Base-by-base conservation (phyloP, 53 echinoderm and acorn worm genomes). In the Temnopleurus reevesii region DNA sequence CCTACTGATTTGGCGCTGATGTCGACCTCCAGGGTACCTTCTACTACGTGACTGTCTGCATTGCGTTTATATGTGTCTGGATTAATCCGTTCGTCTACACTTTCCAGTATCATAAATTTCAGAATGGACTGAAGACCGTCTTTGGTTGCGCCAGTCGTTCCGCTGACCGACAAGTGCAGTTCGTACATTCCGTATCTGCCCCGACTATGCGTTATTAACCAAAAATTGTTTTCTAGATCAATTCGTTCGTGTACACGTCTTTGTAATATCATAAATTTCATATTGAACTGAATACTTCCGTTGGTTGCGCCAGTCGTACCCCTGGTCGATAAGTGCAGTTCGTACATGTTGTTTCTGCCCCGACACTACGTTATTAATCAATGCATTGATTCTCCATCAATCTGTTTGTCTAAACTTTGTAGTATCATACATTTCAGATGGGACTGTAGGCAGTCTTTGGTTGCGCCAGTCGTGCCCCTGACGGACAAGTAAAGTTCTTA, bases 21-120 rank as follows among this genome's bases (percentile, higher is more conserved):
- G 59, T 90, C 1, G 86, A 90, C 28, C 27, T 76, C 8, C 54
- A 89, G 21, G 77, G 81, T 36, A 36, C 23, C 5, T 55, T 92
- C 6, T 94, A 88, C 77, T 59, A 56, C 30, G 21, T 81, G 19
- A 90, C 92, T 12, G 77, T 94, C 43, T 64, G 86, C 77, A 56
- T 81, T 38, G 90, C 92, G 2, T 81, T 92, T 59, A 35, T 86
- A 5, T 92, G 90, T 54, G 90, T 92, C 58, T 92, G 92, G 61
- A 86, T 90, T n/a, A 94, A 94, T 77, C 94, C 94, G 12, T 90
- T 94, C 43, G 77, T 94, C 34, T 94, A 94, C 45, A 57, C 92
- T 3, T 87, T 92, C 5, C 91, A 92, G 80, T 91, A 90, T 34
- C 59, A 47, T 18, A 89, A 90, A 28, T 94, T 94, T 38, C 94